These are phyloP conservation scores for Chloroclystis v-ata DNA, from an alignment of 2,888 invertebrate species.

Conservation along the genomic window DNA sequence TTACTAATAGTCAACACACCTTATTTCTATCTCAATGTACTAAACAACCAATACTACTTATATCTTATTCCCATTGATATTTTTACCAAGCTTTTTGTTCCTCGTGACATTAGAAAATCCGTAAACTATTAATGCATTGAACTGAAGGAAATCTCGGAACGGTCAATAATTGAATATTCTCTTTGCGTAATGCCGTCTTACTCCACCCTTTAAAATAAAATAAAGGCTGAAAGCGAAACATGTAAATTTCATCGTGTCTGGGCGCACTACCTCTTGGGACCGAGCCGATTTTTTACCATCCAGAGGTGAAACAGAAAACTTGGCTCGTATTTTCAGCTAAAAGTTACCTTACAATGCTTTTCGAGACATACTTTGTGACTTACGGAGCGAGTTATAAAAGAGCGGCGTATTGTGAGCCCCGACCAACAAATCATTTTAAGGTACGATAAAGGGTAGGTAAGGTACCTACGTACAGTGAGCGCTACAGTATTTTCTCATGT, in stretches of 20 bases:
- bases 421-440: conserved; percentile 58
- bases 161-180: conserved; percentile 75
- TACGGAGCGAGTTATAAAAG: conserved; percentile 65
- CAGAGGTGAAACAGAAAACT: conserved; percentile 67
- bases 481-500: conserved; percentile 20
- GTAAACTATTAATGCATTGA: conserved; percentile 12
- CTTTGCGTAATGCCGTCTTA: conserved; percentile 70
- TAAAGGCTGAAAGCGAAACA: conserved; percentile 70
- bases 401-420: conserved; percentile 52
- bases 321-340: conserved; percentile 71
- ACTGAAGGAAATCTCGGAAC: conserved; percentile 55
- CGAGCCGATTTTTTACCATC: conserved; percentile 60
- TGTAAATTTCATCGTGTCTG: conserved; percentile 75
- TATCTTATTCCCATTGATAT: too few relatives aligned
- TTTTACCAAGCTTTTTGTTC: neutral
- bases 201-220: conserved; percentile 76
- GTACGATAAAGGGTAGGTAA: conserved; percentile 31
- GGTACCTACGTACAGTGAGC: conserved; percentile 35
- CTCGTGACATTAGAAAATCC: neutral
- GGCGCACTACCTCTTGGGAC: conserved; percentile 52
- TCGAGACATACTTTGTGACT: conserved; percentile 69
- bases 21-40: too few relatives aligned
- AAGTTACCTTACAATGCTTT: conserved; percentile 65
- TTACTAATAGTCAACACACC: neutral
- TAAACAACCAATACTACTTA: too few relatives aligned